Conservation (phyloP, 2,797 vertebrate species). For the Typhlichthys eigenmanni region DNA sequence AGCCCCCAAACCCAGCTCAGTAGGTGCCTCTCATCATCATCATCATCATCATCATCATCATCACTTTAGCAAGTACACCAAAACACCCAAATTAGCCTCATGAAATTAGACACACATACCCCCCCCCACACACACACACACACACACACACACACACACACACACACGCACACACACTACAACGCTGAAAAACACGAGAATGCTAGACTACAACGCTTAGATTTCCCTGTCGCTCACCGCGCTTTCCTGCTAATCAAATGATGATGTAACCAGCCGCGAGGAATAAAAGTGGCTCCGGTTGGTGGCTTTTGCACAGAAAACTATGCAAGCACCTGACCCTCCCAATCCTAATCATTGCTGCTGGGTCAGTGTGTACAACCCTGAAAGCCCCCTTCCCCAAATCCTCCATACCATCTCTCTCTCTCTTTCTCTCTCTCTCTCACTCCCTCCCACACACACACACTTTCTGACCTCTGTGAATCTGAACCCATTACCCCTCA, state of each 20-base stretch:
- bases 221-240: conserved; percentile 45
- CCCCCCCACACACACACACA: conserved; percentile 23
- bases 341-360: conserved; percentile 78
- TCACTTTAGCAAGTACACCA: conserved; percentile 1
- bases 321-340: conserved; percentile 83
- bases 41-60: conserved; percentile 5
- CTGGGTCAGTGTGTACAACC: conserved; percentile 79
- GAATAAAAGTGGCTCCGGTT: conserved; percentile 75
- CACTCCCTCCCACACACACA: background rate
- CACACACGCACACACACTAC: background rate
- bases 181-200: background rate
- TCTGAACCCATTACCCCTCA: background rate
- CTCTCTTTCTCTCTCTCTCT: background rate
- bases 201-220: conserved; percentile 49
- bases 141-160: background rate
- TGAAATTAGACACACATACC: background rate
- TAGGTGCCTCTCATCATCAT: background rate
- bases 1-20: conserved; percentile 1
- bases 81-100: background rate
- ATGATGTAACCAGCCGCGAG: conserved; percentile 71
- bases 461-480: conserved; percentile 40
- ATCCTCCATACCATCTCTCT: conserved; percentile 30
- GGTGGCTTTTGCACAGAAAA: conserved; percentile 82
- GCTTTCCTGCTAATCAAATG: conserved; percentile 65
- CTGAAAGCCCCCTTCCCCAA: conserved; percentile 31